Conservation (phyloP, 1,140 invertebrate species). For the Aphelinus atriplicis region DNA sequence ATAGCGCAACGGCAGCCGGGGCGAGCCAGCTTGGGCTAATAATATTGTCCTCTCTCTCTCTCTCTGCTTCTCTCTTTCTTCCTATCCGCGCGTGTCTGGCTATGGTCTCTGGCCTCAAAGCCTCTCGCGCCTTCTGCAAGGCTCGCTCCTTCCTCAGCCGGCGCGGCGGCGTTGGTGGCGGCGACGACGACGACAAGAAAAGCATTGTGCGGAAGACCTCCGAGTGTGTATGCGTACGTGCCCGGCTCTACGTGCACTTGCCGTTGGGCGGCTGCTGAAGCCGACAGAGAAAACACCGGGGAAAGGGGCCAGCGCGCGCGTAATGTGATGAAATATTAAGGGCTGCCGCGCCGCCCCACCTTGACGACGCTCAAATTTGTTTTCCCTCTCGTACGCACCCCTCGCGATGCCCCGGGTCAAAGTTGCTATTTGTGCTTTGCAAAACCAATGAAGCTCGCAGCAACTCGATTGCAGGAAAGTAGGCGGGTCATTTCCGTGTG, state of each 20-base stretch:
- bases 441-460: not conserved
- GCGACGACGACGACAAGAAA: slow-evolving; percentile 42
- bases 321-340: slow-evolving; percentile 29
- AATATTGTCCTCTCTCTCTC: too few species aligned
- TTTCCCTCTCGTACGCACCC: not conserved
- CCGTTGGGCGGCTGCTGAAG: not conserved
- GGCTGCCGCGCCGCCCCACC: not conserved
- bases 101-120: not conserved
- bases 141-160: too few species aligned
- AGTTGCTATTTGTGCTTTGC: slow-evolving; percentile 9
- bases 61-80: not conserved
- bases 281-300: too few species aligned
- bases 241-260: slow-evolving; percentile 13
- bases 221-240: slow-evolving; percentile 34
- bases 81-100: not conserved
- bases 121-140: too few species aligned
- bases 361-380: slow-evolving; percentile 7
- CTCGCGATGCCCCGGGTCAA: not conserved
- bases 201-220: slow-evolving; percentile 54
- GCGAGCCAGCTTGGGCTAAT: too few species aligned
- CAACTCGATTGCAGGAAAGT: too few species aligned
- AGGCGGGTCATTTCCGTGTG: too few species aligned
- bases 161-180: not conserved
- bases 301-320: slow-evolving; percentile 2
- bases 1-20: slow-evolving; percentile 42